These are phyloP conservation scores for Macropus fuliginosus DNA, from an alignment of 2,797 vertebrate species.

Conservation along the genomic window DNA sequence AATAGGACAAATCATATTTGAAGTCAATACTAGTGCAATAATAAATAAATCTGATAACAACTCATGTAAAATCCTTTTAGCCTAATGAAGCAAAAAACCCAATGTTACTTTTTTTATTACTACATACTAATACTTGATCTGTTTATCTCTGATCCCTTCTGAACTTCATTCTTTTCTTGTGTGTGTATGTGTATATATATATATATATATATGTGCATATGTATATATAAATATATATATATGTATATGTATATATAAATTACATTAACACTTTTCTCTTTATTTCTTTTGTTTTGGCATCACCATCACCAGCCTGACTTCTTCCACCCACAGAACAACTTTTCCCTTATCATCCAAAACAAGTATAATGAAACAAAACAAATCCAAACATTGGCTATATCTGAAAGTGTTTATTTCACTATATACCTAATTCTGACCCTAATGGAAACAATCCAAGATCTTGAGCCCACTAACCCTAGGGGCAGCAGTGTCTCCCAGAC, in stretches of 20 bases:
- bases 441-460: neutral
- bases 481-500: neutral
- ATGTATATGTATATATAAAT: too few species aligned
- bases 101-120: slow-evolving; percentile 47
- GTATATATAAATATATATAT: too few species aligned
- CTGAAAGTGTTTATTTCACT: neutral
- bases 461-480: neutral
- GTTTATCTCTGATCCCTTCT: neutral
- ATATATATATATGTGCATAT: too few species aligned
- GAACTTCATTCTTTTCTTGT: neutral
- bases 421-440: neutral
- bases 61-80: neutral
- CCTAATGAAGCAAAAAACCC: neutral
- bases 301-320: neutral
- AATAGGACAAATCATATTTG: neutral
- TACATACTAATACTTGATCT: neutral
- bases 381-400: neutral
- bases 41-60: neutral
- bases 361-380: neutral
- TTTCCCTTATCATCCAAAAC: neutral
- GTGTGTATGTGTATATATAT: too few species aligned
- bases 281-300: neutral
- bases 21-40: neutral
- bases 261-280: neutral
- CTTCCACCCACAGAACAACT: too few species aligned